These are phyloP conservation scores for Athrips mouffetella DNA, from an alignment of 2,888 invertebrate species.

Conservation along the genomic window DNA sequence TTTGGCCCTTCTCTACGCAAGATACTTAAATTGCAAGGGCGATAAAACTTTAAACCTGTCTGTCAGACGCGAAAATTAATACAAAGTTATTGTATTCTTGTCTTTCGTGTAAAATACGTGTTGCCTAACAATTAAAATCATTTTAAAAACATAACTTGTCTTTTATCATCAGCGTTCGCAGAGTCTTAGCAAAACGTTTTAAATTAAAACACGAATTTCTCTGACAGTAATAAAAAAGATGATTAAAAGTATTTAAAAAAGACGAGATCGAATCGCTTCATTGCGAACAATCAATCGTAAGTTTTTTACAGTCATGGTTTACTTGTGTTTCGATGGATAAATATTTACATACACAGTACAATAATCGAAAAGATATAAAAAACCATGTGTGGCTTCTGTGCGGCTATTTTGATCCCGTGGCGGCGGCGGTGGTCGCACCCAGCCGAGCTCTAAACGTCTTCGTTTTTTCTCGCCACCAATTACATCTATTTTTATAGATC, in stretches of 20 bases:
- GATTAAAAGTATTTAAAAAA: too few species aligned
- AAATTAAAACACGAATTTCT: too few species aligned
- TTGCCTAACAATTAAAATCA: too few species aligned
- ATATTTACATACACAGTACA: constrained; percentile 1
- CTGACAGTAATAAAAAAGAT: too few species aligned
- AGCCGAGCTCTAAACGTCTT: constrained; percentile 46
- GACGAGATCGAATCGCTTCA: too few species aligned
- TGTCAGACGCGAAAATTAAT: constrained; percentile 40
- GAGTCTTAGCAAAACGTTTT: too few species aligned
- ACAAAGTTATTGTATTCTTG: constrained; percentile 26
- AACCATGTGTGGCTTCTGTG: constrained; percentile 41
- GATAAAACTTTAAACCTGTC: constrained; percentile 56
- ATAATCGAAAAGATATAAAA: constrained; percentile 22
- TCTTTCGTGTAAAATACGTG: neutral
- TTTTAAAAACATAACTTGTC: too few species aligned
- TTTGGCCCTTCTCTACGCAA: constrained; percentile 56
- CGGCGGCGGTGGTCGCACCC: constrained; percentile 33
- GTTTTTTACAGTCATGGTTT: neutral
- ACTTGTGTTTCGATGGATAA: neutral
- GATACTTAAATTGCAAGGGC: constrained; percentile 55
- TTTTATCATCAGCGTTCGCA: too few species aligned
- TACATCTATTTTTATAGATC: constrained; percentile 61
- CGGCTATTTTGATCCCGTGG: constrained; percentile 40
- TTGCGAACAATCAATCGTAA: constrained; percentile 4
- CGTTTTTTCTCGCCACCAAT: constrained; percentile 62